phyloP scores from a whole-genome alignment of 2,113 vertebrate genomes.

The Pachypanchax playfairii region DNA sequence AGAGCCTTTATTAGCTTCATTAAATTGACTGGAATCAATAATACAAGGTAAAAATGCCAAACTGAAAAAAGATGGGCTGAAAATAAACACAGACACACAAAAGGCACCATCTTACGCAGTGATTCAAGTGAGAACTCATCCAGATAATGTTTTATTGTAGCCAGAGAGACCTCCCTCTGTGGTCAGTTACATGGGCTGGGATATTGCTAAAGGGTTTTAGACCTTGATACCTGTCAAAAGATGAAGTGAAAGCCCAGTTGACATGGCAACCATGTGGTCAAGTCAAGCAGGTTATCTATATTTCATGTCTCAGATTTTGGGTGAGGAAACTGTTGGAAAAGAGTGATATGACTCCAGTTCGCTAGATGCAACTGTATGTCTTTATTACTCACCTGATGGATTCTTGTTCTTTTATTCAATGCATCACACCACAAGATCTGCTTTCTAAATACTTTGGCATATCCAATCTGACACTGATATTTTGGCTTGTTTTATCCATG shows the following conservation, averaged over 20 bases:
- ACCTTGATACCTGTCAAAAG: conserved; percentile 70
- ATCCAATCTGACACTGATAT: too few relatives aligned
- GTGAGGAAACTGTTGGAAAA: conserved; percentile 48
- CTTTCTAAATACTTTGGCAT: conserved; percentile 62
- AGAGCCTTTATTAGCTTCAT: conserved; percentile 29
- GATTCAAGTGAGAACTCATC: conserved; percentile 29
- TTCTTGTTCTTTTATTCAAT: conserved; percentile 56
- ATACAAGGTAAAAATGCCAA: conserved; percentile 1
- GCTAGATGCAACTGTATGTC: too few relatives aligned
- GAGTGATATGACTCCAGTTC: too few relatives aligned
- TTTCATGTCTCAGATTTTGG: conserved; percentile 14
- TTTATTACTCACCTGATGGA: conserved; percentile 64
- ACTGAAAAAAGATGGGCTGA: not conserved
- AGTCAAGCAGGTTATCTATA: conserved; percentile 48
- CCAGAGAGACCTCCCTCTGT: conserved; percentile 55
- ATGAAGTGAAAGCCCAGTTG: conserved; percentile 50
- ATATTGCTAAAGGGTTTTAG: conserved; percentile 43
- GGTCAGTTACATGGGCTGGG: conserved; percentile 63
- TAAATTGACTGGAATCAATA: conserved; percentile 45
- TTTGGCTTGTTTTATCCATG: too few relatives aligned
- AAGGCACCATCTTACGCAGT: conserved; percentile 19
- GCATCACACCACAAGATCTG: conserved; percentile 51
- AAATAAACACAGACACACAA: conserved; percentile 35
- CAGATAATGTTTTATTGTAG: conserved; percentile 54
- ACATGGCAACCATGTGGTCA: conserved; percentile 45